Base-by-base conservation (phyloP, 2,797 vertebrate genomes). In the Gobionotothen gibberifrons region DNA sequence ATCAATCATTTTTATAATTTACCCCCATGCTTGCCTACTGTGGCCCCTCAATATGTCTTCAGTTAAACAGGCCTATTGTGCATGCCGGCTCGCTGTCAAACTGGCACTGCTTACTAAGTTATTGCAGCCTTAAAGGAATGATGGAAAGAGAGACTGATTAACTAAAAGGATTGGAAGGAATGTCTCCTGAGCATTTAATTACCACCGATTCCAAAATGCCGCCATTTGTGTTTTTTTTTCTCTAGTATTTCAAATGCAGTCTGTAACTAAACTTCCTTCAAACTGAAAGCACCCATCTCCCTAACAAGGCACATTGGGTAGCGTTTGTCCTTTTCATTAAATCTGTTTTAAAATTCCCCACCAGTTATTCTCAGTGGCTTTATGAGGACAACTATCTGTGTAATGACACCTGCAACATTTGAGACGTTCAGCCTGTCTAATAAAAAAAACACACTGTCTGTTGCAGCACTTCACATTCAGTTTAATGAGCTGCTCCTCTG, bases 401-500 rank as follows among this genome's bases (percentile, higher is more conserved):
- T 70, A 29, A 19, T 61, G 74, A 76, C 64, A 80, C 68, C 42
- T 83, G 53, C 12, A 49, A 55, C 73, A 62, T 61, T 60, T 14
- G 22, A 59, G 60, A 49, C 59, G 58, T 58, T 63, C 26, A 54
- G 48, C 11, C 65, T 71, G 56, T 78, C 64, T 54, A 29, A 55
- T 13, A 17, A 46, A 61, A 76, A 77, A 39, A 73, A 59, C 49
- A 19, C 75, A 51, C 70, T 79, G 69, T 72, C 82, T 71, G 72
- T 61, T 71, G 66, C 52, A 26, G 19, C 47, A 22, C 19, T 64
- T 80, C 64, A 67, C 57, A 29, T 49, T 78, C n/a, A 58, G 52
- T 79, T 78, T 85, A 86, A 87, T 78, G 79, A 88, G 79, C 69
- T 69, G 17, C 17, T 79, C 56, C 47, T 26, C 73, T 64, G 58